phyloP scores from a whole-genome alignment of 2,113 vertebrate genomes.

The Scytalopus superciliaris region DNA sequence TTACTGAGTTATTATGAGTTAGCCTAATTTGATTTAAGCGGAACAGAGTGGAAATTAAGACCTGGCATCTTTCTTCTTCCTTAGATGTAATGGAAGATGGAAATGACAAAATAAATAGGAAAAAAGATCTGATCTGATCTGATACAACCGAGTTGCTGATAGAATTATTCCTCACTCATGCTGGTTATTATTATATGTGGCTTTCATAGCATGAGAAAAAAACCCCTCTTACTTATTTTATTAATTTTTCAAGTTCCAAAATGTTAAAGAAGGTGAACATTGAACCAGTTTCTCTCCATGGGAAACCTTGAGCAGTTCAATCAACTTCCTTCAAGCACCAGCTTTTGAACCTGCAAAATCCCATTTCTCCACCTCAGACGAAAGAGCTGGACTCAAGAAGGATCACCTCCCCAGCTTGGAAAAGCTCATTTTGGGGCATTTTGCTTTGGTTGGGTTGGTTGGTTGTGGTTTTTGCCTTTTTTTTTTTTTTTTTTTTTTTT shows the following conservation, averaged over 20 bases:
- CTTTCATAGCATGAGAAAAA: neutral
- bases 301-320: neutral
- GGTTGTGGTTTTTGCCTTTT: no score
- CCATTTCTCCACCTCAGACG: neutral
- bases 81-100: neutral
- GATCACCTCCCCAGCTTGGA: fast-evolving
- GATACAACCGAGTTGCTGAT: neutral
- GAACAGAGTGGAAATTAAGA: neutral
- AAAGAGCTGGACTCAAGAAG: neutral
- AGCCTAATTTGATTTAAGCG: neutral
- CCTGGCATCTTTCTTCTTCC: neutral
- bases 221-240: neutral
- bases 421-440: neutral
- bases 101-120: neutral
- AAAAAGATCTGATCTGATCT: neutral
- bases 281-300: neutral
- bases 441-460: no score
- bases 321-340: neutral
- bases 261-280: neutral
- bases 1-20: neutral
- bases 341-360: neutral
- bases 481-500: no score
- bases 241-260: neutral
- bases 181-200: neutral
- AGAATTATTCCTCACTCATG: neutral